phyloP scores from a whole-genome alignment of 2,113 vertebrate genomes.

The Colistium nudipinnis region DNA sequence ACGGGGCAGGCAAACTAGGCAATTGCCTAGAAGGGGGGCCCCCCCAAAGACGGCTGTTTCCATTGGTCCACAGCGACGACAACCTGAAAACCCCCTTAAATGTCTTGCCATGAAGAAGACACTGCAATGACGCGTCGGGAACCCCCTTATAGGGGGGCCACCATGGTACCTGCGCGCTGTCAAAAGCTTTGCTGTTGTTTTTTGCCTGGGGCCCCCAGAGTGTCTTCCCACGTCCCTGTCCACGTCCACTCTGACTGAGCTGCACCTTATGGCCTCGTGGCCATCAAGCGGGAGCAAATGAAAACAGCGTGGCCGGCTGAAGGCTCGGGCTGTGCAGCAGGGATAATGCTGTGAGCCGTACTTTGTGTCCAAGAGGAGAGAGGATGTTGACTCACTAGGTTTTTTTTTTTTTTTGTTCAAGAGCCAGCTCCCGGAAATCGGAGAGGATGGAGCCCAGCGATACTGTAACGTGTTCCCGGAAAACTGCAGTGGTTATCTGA shows the following conservation, averaged over 20 bases:
- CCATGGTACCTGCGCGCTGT: no score
- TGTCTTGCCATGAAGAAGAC: no score
- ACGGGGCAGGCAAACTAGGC: no score
- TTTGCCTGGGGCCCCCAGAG: no score
- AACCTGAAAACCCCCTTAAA: no score
- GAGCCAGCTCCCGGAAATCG: slow-evolving; percentile 61
- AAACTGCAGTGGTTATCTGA: slow-evolving; percentile 13
- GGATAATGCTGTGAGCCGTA: slow-evolving; percentile 45
- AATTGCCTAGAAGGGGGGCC: no score
- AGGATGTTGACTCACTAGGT: slow-evolving; percentile 78
- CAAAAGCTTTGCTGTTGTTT: no score
- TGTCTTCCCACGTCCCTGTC: no score
- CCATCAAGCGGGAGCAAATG: slow-evolving; percentile 17
- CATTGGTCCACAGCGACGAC: no score
- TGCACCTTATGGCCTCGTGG: slow-evolving; percentile 21
- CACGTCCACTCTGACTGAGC: slow-evolving; percentile 18
- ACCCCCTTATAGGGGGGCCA: no score
- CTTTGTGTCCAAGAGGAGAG: slow-evolving; percentile 53
- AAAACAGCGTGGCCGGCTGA: slow-evolving; percentile 27
- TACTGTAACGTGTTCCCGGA: slow-evolving; percentile 55
- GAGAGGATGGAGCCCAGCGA: slow-evolving; percentile 58
- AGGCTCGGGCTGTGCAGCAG: slow-evolving; percentile 14
- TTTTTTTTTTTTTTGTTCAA: slow-evolving; percentile 34
- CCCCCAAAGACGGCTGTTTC: no score
- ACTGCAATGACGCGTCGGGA: no score